Evolutionary conservation across 2,888 invertebrate species (phyloP).

Genomic region (Hedychridium roseum): DNA sequence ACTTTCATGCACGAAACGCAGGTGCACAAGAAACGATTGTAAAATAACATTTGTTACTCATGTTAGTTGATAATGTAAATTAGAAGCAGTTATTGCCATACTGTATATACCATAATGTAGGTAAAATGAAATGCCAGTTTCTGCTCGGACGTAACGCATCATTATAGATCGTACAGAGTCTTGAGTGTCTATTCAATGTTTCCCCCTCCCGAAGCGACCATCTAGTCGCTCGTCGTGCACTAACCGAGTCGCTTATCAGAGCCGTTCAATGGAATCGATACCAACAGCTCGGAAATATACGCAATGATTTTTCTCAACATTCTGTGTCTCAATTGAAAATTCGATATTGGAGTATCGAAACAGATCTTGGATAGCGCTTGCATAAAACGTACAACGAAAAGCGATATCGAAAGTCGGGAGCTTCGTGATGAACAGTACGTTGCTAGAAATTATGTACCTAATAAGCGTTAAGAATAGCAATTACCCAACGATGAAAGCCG

Average conservation of each 20-base stretch:
- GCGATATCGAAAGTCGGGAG: too few species aligned
- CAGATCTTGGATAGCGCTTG: not conserved
- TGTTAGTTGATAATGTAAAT: constrained; percentile 58
- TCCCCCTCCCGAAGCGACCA: constrained; percentile 28
- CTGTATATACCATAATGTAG: constrained; percentile 48
- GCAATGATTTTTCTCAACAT: too few species aligned
- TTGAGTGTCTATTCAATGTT: constrained; percentile 48
- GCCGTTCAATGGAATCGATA: not conserved
- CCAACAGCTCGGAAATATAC: too few species aligned
- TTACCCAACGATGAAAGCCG: not conserved
- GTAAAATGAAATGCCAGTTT: constrained; percentile 36
- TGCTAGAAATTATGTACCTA: not conserved
- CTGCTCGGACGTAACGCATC: constrained; percentile 40
- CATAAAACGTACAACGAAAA: constrained; percentile 7
- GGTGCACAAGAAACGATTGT: constrained; percentile 50
- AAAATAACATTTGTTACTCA: constrained; percentile 62
- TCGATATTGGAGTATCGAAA: too few species aligned
- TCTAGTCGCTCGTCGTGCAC: not conserved
- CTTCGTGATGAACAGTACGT: not conserved
- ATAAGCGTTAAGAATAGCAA: not conserved
- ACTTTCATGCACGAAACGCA: too few species aligned
- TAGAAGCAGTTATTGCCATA: constrained; percentile 42
- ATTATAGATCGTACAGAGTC: constrained; percentile 37
- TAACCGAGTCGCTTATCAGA: not conserved
- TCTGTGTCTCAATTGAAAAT: too few species aligned